Evolutionary conservation across 2,888 invertebrate species (phyloP), one percentile per base, ranked within the genome.

Genomic region (Pheosia gnoma): DNA sequence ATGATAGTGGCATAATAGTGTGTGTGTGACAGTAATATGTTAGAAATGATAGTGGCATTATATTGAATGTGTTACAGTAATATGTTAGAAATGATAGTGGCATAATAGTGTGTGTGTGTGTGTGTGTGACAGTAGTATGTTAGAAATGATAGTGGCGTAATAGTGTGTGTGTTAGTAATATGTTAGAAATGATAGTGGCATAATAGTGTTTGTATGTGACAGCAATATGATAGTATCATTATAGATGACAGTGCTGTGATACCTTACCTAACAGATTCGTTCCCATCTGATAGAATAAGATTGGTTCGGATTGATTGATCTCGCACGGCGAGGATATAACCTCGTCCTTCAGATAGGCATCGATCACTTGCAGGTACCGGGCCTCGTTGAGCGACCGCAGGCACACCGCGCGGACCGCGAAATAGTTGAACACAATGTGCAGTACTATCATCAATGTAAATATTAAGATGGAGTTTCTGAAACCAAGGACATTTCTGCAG

Each of bases 361-460:
- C 94, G 38, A 98, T 90, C 0, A 96, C 90, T 62, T 97, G 94
- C 36, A 96, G 90, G 70, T 97, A 95, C 58, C 99, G 95, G 39
- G 96, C 95, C 77, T 95, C 96, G 84, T 99, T 99, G 52, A 99
- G 94, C 0, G 96, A 96, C 71, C 95, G 95, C 83, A 99, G 94
- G 72, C 96, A 95, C 9, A 99, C 95, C 0, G 97, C 94, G 69
- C 95, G 95, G 0, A 99, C 98, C 2, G 99, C 98, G 74, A 95
- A 94, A 83, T 98, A 98, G 91, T 99, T 99, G 58, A 97, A 96
- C 80, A 95, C 95, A 13, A 99, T 93, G 90, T 99, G 99, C 13
- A 98, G 84, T 47, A 94, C 74, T 49, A 98, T 96, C 84, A 98
- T 95, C 10, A 96, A 45, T 51, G 95, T 74, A 87, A 98, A 98